Evolutionary conservation across 2,113 vertebrate genomes (phyloP).

Genomic region (Lepus americanus): DNA sequence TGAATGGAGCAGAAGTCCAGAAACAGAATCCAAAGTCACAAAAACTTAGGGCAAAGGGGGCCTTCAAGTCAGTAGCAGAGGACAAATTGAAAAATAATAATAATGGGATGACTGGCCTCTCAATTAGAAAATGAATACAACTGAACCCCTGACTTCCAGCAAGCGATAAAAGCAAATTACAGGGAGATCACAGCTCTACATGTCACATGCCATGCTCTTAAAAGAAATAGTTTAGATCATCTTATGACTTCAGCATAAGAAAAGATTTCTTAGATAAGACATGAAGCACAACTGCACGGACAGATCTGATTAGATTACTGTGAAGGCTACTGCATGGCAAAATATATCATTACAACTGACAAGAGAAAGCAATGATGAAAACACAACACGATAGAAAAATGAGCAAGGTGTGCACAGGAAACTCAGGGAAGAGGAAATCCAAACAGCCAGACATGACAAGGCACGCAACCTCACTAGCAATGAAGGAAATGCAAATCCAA

Average conservation of each 20-base stretch:
- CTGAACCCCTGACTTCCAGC: background rate
- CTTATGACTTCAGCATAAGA: background rate
- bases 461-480: background rate
- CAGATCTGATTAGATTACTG: background rate
- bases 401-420: background rate
- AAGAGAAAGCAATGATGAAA: background rate
- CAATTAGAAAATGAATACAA: background rate
- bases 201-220: background rate
- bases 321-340: background rate
- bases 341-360: background rate
- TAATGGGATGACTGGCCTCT: background rate
- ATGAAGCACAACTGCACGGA: background rate
- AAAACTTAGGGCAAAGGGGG: background rate
- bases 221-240: background rate
- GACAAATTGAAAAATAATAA: background rate
- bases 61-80: background rate
- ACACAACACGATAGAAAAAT: background rate
- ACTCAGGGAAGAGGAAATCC: background rate
- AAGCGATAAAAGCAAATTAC: background rate
- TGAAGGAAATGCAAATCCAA: slow-evolving; percentile 9
- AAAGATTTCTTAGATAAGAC: slow-evolving; percentile 17
- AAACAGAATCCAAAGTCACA: background rate
- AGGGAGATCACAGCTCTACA: background rate
- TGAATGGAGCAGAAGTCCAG: background rate
- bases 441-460: background rate